These are phyloP conservation scores for Silurus aristotelis DNA, from an alignment of 2,797 vertebrate genomes.

Conservation along the genomic window DNA sequence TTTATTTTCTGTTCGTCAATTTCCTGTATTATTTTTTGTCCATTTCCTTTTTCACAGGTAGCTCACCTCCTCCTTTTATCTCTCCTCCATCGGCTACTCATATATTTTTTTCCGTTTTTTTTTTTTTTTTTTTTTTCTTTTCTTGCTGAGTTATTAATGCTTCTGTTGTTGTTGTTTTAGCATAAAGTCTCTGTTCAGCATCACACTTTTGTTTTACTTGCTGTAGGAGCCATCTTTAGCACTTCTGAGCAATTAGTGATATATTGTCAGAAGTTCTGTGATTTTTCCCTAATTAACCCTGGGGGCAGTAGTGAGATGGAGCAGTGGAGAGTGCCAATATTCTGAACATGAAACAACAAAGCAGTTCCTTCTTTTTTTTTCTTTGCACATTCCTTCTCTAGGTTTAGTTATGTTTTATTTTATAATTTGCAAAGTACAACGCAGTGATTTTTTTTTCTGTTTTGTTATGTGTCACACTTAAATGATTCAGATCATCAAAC, in stretches of 20 bases:
- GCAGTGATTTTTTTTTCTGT: too few species aligned
- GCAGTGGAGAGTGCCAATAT: conserved; percentile 51
- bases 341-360: conserved; percentile 25
- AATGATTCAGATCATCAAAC: too few species aligned
- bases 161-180: background rate
- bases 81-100: background rate
- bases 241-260: conserved; percentile 46
- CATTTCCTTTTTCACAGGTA: background rate
- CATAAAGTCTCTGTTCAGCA: background rate
- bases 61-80: background rate
- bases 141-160: background rate
- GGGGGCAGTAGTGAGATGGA: conserved; percentile 38
- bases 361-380: conserved; percentile 32
- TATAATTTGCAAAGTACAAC: too few species aligned
- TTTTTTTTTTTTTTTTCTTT: background rate
- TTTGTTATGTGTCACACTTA: too few species aligned
- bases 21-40: background rate
- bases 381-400: too few species aligned
- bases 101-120: background rate
- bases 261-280: conserved; percentile 27
- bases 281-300: conserved; percentile 66
- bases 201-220: background rate
- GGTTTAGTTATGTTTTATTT: too few species aligned
- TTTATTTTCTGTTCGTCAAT: background rate
- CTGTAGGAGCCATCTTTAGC: conserved; percentile 14